Base-by-base conservation (phyloP, 2,113 vertebrate species). In the Gymnocephalus cernua region DNA sequence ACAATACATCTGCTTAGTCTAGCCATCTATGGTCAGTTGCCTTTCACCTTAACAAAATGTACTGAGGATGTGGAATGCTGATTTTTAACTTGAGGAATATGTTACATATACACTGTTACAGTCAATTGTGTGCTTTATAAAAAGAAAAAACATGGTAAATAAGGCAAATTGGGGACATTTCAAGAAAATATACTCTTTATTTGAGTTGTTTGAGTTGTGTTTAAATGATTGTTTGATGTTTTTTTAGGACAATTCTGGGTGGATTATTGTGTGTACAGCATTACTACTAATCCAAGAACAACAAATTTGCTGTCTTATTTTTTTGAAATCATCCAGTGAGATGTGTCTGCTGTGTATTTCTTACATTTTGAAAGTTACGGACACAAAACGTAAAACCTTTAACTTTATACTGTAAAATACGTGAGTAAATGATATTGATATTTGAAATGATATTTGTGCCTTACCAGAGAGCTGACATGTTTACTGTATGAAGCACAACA, bases 1-100 rank as follows among this genome's bases (percentile, higher is more conserved):
- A 74, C 15, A 38, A 44, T 65, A 59, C 58, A 44, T 78, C 53
- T 74, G 76, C 54, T 67, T 6, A 11, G 19, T 77, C 29, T 47
- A 23, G 35, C 47, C 27, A 32, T 56, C 47, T 74, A 66, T 65
- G 41, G 41, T 44, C 50, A 72, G 44, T 71, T 80, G 16, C 4
- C 12, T 23, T 45, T 27, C n/a, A n/a, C n/a, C n/a, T 66, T 21
- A 12, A 70, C 6, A 70, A 69, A 38, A 27, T 66, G 0, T 32
- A 23, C 19, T 21, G 8, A 53, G 3, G 6, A 47, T 69, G 48
- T 27, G 12, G 7, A 27, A 3, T 29, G 6, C 47, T 72, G 11
- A 47, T 12, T 45, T 45, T 73, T 25, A 5, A 45, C 14, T 10
- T 1, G 4, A 19, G 27, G 9, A 53, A 12, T 53, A 0, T 78